Evolutionary conservation across 2,113 vertebrate species (phyloP).

Genomic region (Lanius collurio): DNA sequence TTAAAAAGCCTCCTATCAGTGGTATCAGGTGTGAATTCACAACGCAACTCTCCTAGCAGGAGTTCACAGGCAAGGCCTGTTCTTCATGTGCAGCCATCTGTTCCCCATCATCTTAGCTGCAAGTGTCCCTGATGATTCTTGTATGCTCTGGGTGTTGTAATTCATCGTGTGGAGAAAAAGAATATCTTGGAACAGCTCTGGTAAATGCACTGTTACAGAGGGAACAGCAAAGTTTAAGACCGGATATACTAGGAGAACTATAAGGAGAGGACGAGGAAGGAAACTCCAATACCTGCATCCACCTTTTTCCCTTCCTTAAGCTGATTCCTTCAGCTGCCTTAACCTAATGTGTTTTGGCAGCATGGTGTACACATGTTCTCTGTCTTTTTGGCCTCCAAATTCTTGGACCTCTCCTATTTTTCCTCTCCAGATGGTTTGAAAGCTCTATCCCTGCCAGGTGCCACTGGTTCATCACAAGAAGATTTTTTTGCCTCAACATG

Average conservation of each 20-base stretch:
- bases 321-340: constrained; percentile 14
- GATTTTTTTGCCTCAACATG: constrained; percentile 68
- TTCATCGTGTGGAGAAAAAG: neutral
- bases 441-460: constrained; percentile 74
- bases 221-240: neutral
- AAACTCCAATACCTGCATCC: constrained; percentile 59
- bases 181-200: neutral
- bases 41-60: neutral
- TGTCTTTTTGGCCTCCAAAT: constrained; percentile 75
- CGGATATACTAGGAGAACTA: neutral
- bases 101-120: neutral
- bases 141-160: neutral
- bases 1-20: neutral
- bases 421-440: constrained; percentile 77
- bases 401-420: constrained; percentile 74
- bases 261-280: neutral
- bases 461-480: constrained; percentile 78
- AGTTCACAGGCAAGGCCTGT: neutral
- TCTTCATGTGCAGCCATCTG: neutral
- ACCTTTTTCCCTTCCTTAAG: constrained; percentile 79
- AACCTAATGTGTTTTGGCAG: constrained; percentile 73
- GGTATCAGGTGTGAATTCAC: neutral
- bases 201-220: neutral
- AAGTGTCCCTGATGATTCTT: neutral
- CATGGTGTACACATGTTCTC: constrained; percentile 79